Conservation (phyloP, 2,888 invertebrate species). For the Halictus ligatus region DNA sequence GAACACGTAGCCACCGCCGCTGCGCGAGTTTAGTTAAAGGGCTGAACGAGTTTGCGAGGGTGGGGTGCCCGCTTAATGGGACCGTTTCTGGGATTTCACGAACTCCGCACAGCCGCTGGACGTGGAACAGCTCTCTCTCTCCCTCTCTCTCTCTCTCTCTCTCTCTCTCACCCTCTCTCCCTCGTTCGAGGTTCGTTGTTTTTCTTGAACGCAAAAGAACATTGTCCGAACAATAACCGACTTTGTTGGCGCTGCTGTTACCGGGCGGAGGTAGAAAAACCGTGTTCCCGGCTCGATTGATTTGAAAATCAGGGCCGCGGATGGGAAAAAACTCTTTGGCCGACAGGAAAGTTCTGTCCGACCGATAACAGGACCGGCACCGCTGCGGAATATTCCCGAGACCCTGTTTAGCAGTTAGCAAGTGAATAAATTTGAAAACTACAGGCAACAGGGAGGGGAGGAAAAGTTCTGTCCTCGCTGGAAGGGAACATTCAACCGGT, state of each 20-base stretch:
- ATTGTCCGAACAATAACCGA: neutral
- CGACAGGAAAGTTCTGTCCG: neutral
- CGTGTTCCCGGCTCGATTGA: neutral
- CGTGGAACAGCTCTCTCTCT: neutral
- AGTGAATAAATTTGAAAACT: constrained; percentile 14
- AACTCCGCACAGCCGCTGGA: neutral
- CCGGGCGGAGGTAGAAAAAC: neutral
- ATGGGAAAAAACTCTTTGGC: neutral
- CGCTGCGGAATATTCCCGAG: neutral
- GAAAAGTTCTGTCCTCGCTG: neutral
- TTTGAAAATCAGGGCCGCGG: neutral
- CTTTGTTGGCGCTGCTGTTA: neutral
- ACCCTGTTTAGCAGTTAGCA: constrained; percentile 6
- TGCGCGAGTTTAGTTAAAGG: constrained; percentile 47
- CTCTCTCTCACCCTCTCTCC: neutral
- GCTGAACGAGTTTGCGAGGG: constrained; percentile 26
- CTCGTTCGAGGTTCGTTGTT: neutral
- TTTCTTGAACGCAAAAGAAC: neutral
- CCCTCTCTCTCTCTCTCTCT: too few species aligned
- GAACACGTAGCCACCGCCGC: constrained; percentile 14
- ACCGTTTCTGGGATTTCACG: constrained; percentile 4
- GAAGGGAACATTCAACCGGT: constrained; percentile 8
- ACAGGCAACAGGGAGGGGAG: neutral
- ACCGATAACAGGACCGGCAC: neutral
- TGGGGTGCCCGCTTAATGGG: neutral